Evolutionary conservation across 2,888 invertebrate species (phyloP).

Genomic region (Caenorhabditis uteleia): DNA sequence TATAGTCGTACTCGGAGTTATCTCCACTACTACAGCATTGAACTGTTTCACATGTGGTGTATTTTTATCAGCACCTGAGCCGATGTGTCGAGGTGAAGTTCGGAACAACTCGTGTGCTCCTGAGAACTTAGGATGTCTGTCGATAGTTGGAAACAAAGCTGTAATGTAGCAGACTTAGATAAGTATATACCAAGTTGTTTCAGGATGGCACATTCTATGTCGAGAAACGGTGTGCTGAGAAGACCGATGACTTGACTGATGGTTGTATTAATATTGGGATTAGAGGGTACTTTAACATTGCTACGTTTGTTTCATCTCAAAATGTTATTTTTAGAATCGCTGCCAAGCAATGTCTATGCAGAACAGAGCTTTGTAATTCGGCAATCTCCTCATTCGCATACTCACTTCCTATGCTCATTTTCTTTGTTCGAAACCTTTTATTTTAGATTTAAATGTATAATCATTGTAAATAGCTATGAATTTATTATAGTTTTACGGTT

Average conservation of each 20-base stretch:
- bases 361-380: conserved; percentile 35
- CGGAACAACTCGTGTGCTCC: conserved; percentile 39
- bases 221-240: conserved; percentile 43
- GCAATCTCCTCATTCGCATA: too few species aligned
- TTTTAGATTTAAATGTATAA: too few species aligned
- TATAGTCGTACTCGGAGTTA: too few species aligned
- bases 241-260: conserved; percentile 32
- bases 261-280: conserved; percentile 40
- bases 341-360: conserved; percentile 40
- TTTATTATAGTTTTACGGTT: too few species aligned
- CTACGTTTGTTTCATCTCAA: not conserved
- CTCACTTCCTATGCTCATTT: too few species aligned
- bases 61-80: conserved; percentile 38
- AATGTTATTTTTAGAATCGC: conserved; percentile 22
- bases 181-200: not conserved
- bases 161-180: conserved; percentile 8
- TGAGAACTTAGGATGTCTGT: conserved; percentile 40
- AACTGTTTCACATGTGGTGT: conserved; percentile 47
- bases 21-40: too few species aligned
- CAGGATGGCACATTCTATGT: conserved; percentile 47
- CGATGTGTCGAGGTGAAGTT: conserved; percentile 39
- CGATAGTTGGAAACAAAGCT: conserved; percentile 36
- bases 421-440: too few species aligned
- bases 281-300: conserved; percentile 15
- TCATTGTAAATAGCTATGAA: too few species aligned